phyloP scores from a whole-genome alignment of 2,113 vertebrate genomes.

The Tragelaphus buxtoni region DNA sequence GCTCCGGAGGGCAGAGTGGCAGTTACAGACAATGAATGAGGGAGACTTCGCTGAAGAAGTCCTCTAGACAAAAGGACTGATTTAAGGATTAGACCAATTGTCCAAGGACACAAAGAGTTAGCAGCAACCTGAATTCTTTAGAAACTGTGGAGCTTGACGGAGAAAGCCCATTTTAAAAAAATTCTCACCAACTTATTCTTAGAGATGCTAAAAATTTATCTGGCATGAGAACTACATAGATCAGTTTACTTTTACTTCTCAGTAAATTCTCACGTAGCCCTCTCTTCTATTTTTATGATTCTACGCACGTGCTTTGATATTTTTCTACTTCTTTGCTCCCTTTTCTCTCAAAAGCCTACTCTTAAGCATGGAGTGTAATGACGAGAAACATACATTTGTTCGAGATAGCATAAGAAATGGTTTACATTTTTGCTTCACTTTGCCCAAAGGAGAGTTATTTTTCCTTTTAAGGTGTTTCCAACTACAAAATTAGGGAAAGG shows the following conservation, averaged over 20 bases:
- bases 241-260: not conserved
- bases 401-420: not conserved
- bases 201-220: conserved; percentile 26
- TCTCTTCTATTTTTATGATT: conserved; percentile 33
- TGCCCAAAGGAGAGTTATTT: conserved; percentile 34
- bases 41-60: not conserved
- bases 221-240: not conserved
- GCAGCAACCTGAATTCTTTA: not conserved
- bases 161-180: not conserved
- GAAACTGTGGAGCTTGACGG: not conserved
- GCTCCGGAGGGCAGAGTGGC: not conserved
- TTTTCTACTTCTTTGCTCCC: conserved; percentile 17
- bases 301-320: not conserved
- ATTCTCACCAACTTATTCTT: conserved; percentile 10
- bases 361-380: not conserved
- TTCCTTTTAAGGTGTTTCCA: conserved; percentile 65
- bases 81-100: not conserved
- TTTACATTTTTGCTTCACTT: conserved; percentile 39
- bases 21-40: not conserved
- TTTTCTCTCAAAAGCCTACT: conserved; percentile 18
- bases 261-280: not conserved
- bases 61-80: not conserved
- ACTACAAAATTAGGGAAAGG: conserved; percentile 40
- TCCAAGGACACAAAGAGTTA: not conserved
- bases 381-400: conserved; percentile 27